Conservation (phyloP, 2,888 invertebrate genomes). For the Anoncus sp. region DNA sequence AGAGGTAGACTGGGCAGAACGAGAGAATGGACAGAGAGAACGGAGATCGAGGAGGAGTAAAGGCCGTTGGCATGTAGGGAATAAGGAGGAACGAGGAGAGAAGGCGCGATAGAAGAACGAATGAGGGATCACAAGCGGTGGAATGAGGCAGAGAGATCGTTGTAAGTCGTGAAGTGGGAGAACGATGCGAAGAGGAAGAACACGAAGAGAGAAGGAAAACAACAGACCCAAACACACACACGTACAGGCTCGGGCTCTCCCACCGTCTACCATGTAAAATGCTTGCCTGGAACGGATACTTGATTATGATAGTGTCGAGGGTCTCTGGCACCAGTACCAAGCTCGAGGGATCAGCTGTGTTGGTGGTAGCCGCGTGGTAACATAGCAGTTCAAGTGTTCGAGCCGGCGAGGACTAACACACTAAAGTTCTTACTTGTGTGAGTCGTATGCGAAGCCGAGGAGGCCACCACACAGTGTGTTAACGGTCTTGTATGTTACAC, state of each 20-base stretch:
- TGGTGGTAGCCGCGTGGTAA: slow-evolving; percentile 35
- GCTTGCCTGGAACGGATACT: slow-evolving; percentile 43
- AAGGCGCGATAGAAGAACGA: slow-evolving; percentile 61
- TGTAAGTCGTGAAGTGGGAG: slow-evolving; percentile 42
- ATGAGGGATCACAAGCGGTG: slow-evolving; percentile 58
- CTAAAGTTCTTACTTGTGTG: too few species aligned
- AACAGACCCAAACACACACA: slow-evolving; percentile 34
- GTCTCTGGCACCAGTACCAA: slow-evolving; percentile 11
- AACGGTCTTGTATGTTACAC: slow-evolving; percentile 42
- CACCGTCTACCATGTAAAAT: slow-evolving; percentile 27
- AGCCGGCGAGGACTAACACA: slow-evolving; percentile 4
- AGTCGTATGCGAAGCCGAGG: neutral
- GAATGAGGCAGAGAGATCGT: slow-evolving; percentile 61
- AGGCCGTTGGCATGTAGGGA: slow-evolving; percentile 56
- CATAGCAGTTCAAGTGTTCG: slow-evolving; percentile 25
- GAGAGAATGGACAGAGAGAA: slow-evolving; percentile 46
- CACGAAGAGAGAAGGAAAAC: slow-evolving; percentile 58
- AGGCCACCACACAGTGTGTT: slow-evolving; percentile 23
- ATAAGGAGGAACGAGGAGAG: slow-evolving; percentile 52
- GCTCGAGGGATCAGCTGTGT: slow-evolving; percentile 40
- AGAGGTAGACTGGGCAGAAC: neutral
- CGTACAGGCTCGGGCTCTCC: slow-evolving; percentile 6
- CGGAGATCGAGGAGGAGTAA: slow-evolving; percentile 58
- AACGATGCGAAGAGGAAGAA: slow-evolving; percentile 60
- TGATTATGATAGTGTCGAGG: slow-evolving; percentile 44